phyloP scores from a whole-genome alignment of 1,140 invertebrate genomes.

The Oncopodura yosiiana region DNA sequence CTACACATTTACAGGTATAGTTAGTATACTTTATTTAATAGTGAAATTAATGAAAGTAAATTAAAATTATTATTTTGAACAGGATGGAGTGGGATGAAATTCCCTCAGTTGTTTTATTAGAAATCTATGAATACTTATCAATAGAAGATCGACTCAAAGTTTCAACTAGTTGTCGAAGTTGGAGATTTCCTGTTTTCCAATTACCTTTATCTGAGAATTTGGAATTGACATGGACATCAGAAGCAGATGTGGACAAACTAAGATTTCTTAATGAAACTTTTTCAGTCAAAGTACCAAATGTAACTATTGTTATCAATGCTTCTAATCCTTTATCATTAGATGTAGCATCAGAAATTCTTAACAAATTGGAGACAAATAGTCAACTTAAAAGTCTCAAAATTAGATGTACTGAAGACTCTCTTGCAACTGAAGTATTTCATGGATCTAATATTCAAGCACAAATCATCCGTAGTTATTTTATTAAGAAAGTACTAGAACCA shows the following conservation, averaged over 20 bases:
- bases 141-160: conserved; percentile 1
- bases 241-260: conserved; percentile 2
- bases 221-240: conserved; percentile 5
- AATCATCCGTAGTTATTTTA: conserved; percentile 11
- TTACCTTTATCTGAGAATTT: conserved; percentile 7
- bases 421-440: not conserved
- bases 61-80: not conserved
- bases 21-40: too few relatives aligned
- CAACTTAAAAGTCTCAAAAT: conserved; percentile 11
- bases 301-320: conserved; percentile 2
- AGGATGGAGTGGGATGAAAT: conserved; percentile 9
- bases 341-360: conserved; percentile 5
- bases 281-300: conserved; percentile 8
- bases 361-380: not conserved
- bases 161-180: conserved; percentile 4
- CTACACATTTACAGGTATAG: too few relatives aligned
- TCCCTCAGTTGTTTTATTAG: conserved; percentile 11
- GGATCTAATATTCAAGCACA: not conserved
- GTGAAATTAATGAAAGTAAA: too few relatives aligned
- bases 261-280: conserved; percentile 7
- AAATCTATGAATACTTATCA: conserved; percentile 10
- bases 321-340: conserved; percentile 8
- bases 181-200: conserved; percentile 8
- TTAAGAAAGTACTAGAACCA: conserved; percentile 11
- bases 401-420: conserved; percentile 6